Percentiles rank a stretch among this genome's conserved stretches.
Evolutionary conservation across 2,797 vertebrate species (phyloP).

Genomic region (Crax fasciolata): DNA sequence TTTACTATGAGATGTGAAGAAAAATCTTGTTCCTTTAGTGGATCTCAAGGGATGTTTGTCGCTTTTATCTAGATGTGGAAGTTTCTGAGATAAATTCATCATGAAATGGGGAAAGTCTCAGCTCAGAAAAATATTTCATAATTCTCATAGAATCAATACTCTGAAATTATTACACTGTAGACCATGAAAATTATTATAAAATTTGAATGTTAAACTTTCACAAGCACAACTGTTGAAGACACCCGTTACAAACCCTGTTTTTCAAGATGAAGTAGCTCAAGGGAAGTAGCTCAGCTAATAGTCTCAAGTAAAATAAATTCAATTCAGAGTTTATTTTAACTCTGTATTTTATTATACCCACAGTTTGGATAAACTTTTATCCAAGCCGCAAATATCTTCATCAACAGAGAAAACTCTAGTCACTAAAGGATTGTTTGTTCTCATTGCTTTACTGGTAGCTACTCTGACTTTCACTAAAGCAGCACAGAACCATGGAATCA

Average conservation of each 20-base stretch:
- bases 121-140: not conserved
- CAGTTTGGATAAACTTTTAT: not conserved
- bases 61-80: not conserved
- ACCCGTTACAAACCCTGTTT: not conserved
- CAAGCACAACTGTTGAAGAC: not conserved
- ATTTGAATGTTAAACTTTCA: not conserved
- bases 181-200: not conserved
- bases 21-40: not conserved
- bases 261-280: not conserved
- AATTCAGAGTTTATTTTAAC: not conserved
- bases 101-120: not conserved
- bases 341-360: too few species aligned
- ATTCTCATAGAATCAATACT: not conserved
- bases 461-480: not conserved
- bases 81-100: not conserved
- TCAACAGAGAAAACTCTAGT: not conserved
- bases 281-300: not conserved
- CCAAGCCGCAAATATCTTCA: not conserved
- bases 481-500: not conserved
- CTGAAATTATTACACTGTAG: not conserved
- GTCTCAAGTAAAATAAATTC: not conserved
- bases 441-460: not conserved
- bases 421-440: not conserved
- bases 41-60: not conserved
- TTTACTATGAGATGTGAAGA: not conserved